phyloP scores from a whole-genome alignment of 37 sponge, comb jelly and placozoan genomes.

The Lycopodina hypogea region DNA sequence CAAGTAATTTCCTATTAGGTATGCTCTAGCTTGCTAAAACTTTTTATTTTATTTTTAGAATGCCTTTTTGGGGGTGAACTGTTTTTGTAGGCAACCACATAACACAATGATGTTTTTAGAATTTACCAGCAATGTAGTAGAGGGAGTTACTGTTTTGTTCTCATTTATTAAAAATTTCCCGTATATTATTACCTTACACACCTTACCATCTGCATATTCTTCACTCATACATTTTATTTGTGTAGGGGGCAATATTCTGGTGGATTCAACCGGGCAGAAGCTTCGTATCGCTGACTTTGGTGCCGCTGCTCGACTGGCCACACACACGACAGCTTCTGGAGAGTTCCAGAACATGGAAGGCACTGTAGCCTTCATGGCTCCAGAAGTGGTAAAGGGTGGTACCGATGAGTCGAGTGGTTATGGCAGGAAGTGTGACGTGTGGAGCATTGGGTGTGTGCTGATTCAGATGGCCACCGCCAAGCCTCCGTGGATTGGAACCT shows the following conservation, averaged over 20 bases:
- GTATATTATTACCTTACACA: no score
- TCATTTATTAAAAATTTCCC: no score
- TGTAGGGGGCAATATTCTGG: slow-evolving; percentile 76
- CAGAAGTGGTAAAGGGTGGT: slow-evolving; percentile 56
- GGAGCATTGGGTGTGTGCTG: slow-evolving; percentile 82
- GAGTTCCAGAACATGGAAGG: slow-evolving; percentile 81
- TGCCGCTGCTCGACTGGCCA: slow-evolving; percentile 66
- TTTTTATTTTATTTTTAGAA: no score
- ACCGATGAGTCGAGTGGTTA: slow-evolving; percentile 35
- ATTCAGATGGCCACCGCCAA: slow-evolving; percentile 84
- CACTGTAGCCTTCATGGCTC: slow-evolving; percentile 91
- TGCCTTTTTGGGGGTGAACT: no score
- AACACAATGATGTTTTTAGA: no score
- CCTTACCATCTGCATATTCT: neutral
- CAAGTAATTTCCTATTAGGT: neutral
- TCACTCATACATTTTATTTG: neutral
- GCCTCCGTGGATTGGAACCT: slow-evolving; percentile 74
- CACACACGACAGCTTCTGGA: slow-evolving; percentile 65
- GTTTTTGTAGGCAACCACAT: no score
- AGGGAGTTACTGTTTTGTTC: no score
- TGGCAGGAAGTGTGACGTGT: slow-evolving; percentile 83
- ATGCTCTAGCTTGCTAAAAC: no score
- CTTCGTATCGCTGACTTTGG: slow-evolving; percentile 80
- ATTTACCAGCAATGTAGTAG: no score
- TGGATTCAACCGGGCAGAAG: slow-evolving; percentile 79